These are phyloP conservation scores for Sula dactylatra DNA, from an alignment of 2,113 vertebrate species.

Conservation along the genomic window DNA sequence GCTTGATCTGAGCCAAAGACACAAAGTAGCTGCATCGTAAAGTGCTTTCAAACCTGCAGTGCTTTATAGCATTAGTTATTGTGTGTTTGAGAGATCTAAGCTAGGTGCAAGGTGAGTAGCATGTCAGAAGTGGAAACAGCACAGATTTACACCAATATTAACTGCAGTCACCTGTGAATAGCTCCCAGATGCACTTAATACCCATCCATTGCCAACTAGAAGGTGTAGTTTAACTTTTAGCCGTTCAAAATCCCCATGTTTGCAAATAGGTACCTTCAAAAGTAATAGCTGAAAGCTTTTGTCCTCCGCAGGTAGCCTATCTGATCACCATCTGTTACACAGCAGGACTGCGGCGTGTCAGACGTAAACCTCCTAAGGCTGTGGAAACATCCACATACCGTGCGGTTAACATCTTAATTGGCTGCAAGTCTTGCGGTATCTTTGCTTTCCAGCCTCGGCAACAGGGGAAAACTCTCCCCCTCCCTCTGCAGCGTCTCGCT, in stretches of 20 bases:
- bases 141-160: neutral
- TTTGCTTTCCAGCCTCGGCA: neutral
- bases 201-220: neutral
- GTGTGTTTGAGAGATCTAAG: neutral
- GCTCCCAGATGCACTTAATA: neutral
- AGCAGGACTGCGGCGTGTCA: neutral
- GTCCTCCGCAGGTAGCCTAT: neutral
- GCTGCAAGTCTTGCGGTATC: neutral
- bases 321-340: neutral
- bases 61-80: neutral
- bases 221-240: neutral
- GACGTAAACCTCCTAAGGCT: neutral
- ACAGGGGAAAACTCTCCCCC: neutral
- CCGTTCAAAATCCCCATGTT: neutral
- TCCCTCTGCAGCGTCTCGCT: rapidly evolving
- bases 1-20: neutral
- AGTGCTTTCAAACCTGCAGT: neutral
- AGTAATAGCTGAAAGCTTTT: neutral
- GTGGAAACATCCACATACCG: neutral
- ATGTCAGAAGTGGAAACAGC: neutral
- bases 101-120: neutral
- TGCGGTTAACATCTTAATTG: neutral
- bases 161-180: neutral
- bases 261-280: neutral
- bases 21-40: neutral